Evolutionary conservation across 2,888 invertebrate species (phyloP).

Genomic region (Ferrisia virgata): DNA sequence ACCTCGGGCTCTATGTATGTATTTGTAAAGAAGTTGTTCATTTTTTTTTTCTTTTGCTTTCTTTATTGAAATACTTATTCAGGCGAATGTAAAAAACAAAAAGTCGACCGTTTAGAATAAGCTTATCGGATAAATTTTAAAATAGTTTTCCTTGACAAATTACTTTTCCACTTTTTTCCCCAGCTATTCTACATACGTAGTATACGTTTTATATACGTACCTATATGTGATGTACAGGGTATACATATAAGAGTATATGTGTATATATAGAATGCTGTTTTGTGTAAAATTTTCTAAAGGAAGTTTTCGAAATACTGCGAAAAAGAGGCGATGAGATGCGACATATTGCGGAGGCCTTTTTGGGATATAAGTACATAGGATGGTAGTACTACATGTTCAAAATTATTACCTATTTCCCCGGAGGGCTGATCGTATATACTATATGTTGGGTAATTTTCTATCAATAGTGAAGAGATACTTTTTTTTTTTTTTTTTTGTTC

Average conservation of each 20-base stretch:
- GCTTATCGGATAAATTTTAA: constrained; percentile 25
- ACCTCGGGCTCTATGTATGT: neutral
- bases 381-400: neutral
- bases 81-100: constrained; percentile 8
- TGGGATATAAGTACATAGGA: neutral
- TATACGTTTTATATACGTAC: neutral
- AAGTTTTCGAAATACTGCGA: neutral
- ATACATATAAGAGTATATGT: too few species aligned
- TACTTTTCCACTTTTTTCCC: neutral
- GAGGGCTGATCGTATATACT: neutral
- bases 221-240: neutral
- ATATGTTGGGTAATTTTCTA: neutral
- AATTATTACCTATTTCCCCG: constrained; percentile 23
- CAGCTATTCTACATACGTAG: neutral
- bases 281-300: too few species aligned
- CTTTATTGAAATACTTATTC: constrained; percentile 16
- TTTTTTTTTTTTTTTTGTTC: neutral
- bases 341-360: neutral
- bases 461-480: neutral
- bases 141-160: constrained; percentile 16
- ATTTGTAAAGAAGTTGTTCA: neutral
- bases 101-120: constrained; percentile 16
- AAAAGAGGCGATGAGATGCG: neutral
- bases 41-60: neutral
- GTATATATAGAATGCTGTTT: too few species aligned